These are phyloP conservation scores for Caenorhabditis wallacei DNA, from an alignment of 2,888 invertebrate genomes.

Conservation along the genomic window DNA sequence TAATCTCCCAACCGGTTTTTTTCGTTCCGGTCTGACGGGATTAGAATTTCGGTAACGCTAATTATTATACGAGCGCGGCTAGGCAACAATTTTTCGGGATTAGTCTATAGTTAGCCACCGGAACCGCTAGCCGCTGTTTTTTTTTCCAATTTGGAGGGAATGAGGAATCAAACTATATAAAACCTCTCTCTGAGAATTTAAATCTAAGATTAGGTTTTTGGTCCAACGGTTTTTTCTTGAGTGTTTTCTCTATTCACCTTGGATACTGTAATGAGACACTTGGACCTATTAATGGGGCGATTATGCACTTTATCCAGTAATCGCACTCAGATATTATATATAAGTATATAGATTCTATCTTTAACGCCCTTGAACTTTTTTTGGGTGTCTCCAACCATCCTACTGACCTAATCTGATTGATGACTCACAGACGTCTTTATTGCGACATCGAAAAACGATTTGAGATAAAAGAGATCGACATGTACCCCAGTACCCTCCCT, in stretches of 20 bases:
- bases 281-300: not conserved
- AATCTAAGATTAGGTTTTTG: too few species aligned
- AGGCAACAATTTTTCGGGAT: constrained; percentile 41
- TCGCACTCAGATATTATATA: constrained; percentile 3
- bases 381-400: not conserved
- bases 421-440: constrained; percentile 41
- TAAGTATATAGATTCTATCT: constrained; percentile 11
- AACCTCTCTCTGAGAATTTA: not conserved
- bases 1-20: constrained; percentile 14
- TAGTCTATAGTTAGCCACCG: constrained; percentile 41
- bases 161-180: constrained; percentile 6
- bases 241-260: not conserved
- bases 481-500: constrained; percentile 41
- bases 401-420: constrained; percentile 34
- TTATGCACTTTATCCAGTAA: not conserved
- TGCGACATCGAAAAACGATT: constrained; percentile 40
- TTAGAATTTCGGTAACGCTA: constrained; percentile 15
- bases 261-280: not conserved
- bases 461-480: constrained; percentile 41
- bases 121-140: constrained; percentile 3
- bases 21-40: not conserved
- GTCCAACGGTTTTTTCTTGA: not conserved
- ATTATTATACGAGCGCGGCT: constrained; percentile 30
- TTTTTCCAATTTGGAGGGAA: not conserved
- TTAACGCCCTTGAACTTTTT: constrained; percentile 18